These are phyloP conservation scores for Turdus rufiventris DNA, from an alignment of 2,113 vertebrate species.

Conservation along the genomic window DNA sequence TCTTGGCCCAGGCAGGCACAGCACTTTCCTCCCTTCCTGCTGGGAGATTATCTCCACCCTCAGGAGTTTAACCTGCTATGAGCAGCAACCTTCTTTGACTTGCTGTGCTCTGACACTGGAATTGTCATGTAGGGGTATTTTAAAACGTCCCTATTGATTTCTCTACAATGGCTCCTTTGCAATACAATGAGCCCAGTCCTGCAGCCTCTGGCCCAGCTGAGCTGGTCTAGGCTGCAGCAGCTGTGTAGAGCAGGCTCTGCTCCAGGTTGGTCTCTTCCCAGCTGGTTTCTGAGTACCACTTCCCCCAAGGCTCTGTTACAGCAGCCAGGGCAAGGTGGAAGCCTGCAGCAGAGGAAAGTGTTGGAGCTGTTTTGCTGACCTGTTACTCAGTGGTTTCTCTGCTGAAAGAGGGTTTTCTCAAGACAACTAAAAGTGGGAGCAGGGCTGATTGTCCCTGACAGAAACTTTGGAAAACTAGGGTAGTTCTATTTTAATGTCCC, in stretches of 20 bases:
- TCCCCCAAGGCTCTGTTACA: not conserved
- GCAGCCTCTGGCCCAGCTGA: not conserved
- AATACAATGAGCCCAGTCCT: not conserved
- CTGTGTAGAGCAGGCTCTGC: not conserved
- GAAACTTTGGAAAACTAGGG: not conserved
- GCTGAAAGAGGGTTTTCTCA: not conserved
- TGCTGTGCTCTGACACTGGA: constrained; percentile 56
- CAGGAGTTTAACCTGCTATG: constrained; percentile 56
- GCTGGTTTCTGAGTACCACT: not conserved
- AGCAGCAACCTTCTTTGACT: constrained; percentile 37
- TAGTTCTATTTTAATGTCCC: not conserved
- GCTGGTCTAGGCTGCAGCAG: not conserved
- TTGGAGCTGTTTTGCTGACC: not conserved
- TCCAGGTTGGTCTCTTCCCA: not conserved
- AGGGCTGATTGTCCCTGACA: not conserved
- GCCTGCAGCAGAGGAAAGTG: not conserved
- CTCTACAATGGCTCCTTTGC: constrained; percentile 18
- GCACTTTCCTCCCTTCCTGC: constrained; percentile 59
- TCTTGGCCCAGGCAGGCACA: not conserved
- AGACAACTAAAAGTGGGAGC: not conserved
- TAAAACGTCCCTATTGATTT: not conserved
- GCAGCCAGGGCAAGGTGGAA: not conserved
- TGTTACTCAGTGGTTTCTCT: not conserved
- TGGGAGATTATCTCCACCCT: constrained; percentile 60
- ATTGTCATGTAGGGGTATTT: constrained; percentile 62